phyloP scores from a whole-genome alignment of 2,888 invertebrate species.

The Ormyrus thymus region DNA sequence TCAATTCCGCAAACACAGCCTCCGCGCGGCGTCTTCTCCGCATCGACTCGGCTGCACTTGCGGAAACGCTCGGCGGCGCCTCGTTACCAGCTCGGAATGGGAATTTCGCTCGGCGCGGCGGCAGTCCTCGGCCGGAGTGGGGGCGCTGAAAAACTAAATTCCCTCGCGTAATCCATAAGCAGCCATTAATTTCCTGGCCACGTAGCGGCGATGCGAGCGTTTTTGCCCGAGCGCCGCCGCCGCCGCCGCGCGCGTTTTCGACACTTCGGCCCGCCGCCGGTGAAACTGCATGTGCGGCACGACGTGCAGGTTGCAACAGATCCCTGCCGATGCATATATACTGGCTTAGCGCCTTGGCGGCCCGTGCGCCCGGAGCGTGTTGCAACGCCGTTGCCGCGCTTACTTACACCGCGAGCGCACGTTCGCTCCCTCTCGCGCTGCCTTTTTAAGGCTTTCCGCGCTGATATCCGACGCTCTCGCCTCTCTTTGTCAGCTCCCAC shows the following conservation, averaged over 20 bases:
- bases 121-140: too few relatives aligned
- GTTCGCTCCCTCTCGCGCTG: not conserved
- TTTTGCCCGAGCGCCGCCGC: constrained; percentile 50
- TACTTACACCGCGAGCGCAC: not conserved
- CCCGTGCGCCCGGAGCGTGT: not conserved
- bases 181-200: constrained; percentile 50
- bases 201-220: constrained; percentile 32
- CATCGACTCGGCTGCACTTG: not conserved
- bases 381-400: constrained; percentile 1
- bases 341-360: not conserved
- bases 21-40: not conserved
- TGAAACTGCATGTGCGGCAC: not conserved
- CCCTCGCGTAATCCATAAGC: constrained; percentile 41
- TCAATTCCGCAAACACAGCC: constrained; percentile 7
- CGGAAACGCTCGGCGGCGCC: constrained; percentile 24
- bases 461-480: not conserved
- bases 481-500: too few relatives aligned
- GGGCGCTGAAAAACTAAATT: constrained; percentile 17
- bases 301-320: constrained; percentile 39
- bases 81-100: constrained; percentile 4
- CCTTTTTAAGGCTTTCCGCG: not conserved
- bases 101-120: constrained; percentile 12
- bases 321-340: not conserved
- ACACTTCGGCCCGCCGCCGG: constrained; percentile 48
- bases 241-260: constrained; percentile 54